A percentile compares a stretch with the other conserved stretches of the same genome.
Conservation (phyloP, 2,888 invertebrate genomes). For the Torymus aiolomorphi region DNA sequence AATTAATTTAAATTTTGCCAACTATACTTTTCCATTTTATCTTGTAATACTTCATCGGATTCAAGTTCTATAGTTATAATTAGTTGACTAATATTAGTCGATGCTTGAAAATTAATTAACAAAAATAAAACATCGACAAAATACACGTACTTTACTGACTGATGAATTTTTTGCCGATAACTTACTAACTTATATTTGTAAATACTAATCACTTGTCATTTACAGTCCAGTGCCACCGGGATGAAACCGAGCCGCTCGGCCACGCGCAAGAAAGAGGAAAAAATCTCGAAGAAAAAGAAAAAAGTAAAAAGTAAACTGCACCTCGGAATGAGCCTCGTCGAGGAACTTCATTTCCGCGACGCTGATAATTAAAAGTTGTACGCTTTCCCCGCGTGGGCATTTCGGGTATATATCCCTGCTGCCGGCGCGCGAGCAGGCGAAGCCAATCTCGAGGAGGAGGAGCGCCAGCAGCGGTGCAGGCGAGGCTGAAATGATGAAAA, state of each 20-base stretch:
- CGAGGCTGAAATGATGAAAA: conserved; percentile 51
- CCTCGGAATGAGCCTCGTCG: not conserved
- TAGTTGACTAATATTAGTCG: too few relatives aligned
- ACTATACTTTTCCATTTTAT: too few relatives aligned
- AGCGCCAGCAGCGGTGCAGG: conserved; percentile 7
- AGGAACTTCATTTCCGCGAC: conserved; percentile 51
- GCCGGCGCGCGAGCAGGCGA: not conserved
- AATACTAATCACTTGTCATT: too few relatives aligned
- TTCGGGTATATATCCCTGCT: conserved; percentile 17
- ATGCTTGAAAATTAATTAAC: too few relatives aligned
- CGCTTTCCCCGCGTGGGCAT: conserved; percentile 40
- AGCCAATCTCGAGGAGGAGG: conserved; percentile 47
- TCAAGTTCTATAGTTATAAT: too few relatives aligned
- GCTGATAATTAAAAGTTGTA: conserved; percentile 58
- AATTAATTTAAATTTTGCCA: too few relatives aligned
- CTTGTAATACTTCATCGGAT: too few relatives aligned
- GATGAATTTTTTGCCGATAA: too few relatives aligned
- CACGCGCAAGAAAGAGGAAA: not conserved
- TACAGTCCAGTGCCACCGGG: too few relatives aligned
- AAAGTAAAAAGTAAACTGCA: conserved; percentile 42
- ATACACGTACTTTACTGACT: too few relatives aligned
- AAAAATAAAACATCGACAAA: too few relatives aligned
- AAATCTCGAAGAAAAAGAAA: not conserved
- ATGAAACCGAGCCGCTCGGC: not conserved
- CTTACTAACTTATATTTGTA: too few relatives aligned